Evolutionary conservation across 2,888 invertebrate species (phyloP), one percentile per base, ranked within the genome.

Genomic region (Nemoura dubitans): DNA sequence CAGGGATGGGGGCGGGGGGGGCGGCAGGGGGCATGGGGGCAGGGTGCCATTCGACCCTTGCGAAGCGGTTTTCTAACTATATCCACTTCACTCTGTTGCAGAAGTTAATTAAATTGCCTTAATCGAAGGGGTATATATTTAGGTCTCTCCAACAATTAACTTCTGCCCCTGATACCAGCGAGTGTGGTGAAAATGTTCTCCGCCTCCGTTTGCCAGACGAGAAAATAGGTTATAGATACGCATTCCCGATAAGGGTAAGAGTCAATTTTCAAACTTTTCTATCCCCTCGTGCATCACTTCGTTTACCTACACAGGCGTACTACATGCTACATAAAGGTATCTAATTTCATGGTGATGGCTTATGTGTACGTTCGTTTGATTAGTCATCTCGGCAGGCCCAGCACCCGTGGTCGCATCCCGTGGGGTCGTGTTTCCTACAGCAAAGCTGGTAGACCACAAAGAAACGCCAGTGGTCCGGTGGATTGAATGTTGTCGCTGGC

Each of bases 101-200:
- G 59, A 59, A 59, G 59, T 59, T 59, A 59, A 59, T 59, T 59
- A 59, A 59, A 59, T 59, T 59, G 59, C 59, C 59, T 59, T 59
- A 59, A 59, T 59, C 59, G 59, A 59, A 59, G 6, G 59, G 5
- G 59, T 21, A 21, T 59, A 59, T 21, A 59, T 59, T 21, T 59
- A 59, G 59, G 59, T 59, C 59, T 14, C 59, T 59, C 59, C 14
- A 59, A 59, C 59, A 59, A 59, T 59, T 59, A 59, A 59, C 59
- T 59, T 59, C 21, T 59, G 59, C 59, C 59, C 59, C 21, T 21
- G 59, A 59, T 59, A 21, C 59, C 21, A 21, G n/a, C n/a, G n/a
- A n/a, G 59, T 59, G 59, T 59, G 59, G 59, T 59, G 59, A 21
- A 59, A 59, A 59, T 59, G 3, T 59, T 14, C 59, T 59, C 21